Evolutionary conservation across 2,888 invertebrate species (phyloP), one percentile per base, ranked within the genome.

Genomic region (Camptogramma bilineatum): DNA sequence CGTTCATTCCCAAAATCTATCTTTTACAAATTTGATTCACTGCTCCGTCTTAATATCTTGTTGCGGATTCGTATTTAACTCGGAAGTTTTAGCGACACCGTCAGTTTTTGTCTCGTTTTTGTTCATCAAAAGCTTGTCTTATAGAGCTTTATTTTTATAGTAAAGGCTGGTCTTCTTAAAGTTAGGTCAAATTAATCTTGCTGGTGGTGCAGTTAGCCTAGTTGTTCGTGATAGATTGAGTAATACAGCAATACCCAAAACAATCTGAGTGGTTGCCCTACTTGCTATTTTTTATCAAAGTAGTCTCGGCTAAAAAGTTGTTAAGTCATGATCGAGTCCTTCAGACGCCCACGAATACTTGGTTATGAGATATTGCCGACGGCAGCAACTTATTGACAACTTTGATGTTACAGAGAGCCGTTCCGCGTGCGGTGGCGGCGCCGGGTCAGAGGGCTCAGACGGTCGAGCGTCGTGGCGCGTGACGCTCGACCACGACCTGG

Each of bases 401-500:
- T 66, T 64, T 62, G 62, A 63, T 71, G 62, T 71, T 95, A 8
- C 94, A 97, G 97, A 97, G 95, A 96, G 95, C 93, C 94, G 94
- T 94, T 93, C 95, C 85, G 94, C 96, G 95, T 95, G 95, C 92
- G 95, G 95, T 90, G 94, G 94, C 90, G 94, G 94, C 93, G 96
- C 96, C 93, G 96, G 95, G 84, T 96, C 96, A 94, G 94, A 94
- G 86, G 94, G 94, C 83, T 95, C 96, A 93, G 95, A 95, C 90
- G 94, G 93, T 89, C 94, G 94, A 89, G 96, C 95, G 85, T 97
- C 96, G 94, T 98, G 97, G 97, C 96, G 96, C 94, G 96, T 98
- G 88, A 97, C 97, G 92, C 95, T 98, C 94, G 98, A 98, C 94
- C 96, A 97, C 94, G 98, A 98, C 94, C 95, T 98, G 83, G 95